A percentile compares a stretch with the other conserved stretches of the same genome.
Conservation (phyloP, 2,113 vertebrate species). For the Tauraco erythrolophus region DNA sequence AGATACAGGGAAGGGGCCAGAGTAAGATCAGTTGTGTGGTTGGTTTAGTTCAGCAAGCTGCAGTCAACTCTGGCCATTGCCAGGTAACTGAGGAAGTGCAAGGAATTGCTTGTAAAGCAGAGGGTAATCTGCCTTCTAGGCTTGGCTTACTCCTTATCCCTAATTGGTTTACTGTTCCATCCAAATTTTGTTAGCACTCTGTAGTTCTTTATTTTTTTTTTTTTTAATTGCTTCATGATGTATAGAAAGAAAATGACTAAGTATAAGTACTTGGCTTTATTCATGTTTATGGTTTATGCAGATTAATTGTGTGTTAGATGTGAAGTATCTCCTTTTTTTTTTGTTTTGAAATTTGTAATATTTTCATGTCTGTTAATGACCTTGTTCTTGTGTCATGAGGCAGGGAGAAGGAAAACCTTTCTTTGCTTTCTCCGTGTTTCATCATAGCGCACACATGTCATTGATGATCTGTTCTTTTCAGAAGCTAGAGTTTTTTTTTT, state of each 20-base stretch:
- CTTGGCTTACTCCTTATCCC: neutral
- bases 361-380: neutral
- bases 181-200: neutral
- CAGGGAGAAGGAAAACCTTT: neutral
- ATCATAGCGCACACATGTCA: neutral
- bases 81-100: neutral
- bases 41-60: neutral
- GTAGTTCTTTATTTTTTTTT: neutral
- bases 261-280: neutral
- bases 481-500: neutral
- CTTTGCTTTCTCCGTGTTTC: neutral
- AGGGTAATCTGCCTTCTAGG: neutral
- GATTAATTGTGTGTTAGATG: neutral
- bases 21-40: neutral
- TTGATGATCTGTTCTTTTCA: neutral
- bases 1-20: rapidly evolving
- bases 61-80: neutral
- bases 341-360: neutral
- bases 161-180: neutral
- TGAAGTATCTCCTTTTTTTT: neutral
- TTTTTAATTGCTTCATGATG: neutral
- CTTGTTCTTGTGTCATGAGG: neutral
- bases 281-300: neutral
- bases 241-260: neutral
- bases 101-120: neutral